phyloP scores from a whole-genome alignment of 2,113 vertebrate genomes.

The Mobula hypostoma region DNA sequence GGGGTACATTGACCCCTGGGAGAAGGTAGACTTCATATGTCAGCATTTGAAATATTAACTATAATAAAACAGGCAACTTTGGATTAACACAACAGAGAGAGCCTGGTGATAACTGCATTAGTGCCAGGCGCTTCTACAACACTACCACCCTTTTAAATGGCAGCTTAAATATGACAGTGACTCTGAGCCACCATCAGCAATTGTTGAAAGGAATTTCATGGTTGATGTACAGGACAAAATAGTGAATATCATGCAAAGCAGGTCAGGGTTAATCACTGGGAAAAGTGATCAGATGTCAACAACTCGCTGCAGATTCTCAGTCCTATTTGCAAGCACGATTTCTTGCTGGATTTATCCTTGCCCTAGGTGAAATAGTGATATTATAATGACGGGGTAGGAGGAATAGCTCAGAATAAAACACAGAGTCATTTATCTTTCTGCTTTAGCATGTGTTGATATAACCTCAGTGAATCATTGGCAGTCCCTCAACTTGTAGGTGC shows the following conservation, averaged over 20 bases:
- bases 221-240: not conserved
- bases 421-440: not conserved
- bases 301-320: not conserved
- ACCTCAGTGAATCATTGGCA: not conserved
- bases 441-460: too few species aligned
- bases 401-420: not conserved
- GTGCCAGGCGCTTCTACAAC: not conserved
- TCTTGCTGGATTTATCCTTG: not conserved
- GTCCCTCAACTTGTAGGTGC: not conserved
- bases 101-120: not conserved
- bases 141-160: not conserved
- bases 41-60: not conserved
- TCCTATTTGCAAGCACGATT: not conserved
- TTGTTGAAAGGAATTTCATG: not conserved
- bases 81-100: not conserved
- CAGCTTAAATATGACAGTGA: not conserved
- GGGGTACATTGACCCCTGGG: not conserved
- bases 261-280: constrained; percentile 16
- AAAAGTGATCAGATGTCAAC: not conserved
- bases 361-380: not conserved
- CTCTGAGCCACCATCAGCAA: not conserved
- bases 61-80: not conserved
- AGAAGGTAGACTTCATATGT: not conserved
- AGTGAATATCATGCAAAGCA: not conserved
- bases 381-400: not conserved